Evolutionary conservation across 2,888 invertebrate genomes (phyloP).

Genomic region (Polia nebulosa): DNA sequence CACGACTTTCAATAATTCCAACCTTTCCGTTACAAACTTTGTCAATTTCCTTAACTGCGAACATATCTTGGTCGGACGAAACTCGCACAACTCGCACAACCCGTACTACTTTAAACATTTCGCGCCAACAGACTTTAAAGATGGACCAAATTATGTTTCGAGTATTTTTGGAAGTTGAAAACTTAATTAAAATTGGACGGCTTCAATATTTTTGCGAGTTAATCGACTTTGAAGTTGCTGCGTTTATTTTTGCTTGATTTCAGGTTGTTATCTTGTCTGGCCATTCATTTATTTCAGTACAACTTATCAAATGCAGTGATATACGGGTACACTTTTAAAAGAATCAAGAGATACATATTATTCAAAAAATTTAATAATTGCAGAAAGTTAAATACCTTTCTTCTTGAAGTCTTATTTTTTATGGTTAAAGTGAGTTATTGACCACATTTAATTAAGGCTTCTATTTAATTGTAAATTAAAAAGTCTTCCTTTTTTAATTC

Average conservation of each 20-base stretch:
- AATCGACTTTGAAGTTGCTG: conserved; percentile 42
- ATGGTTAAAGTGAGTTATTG: no score
- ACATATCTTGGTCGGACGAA: conserved; percentile 81
- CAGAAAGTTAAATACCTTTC: no score
- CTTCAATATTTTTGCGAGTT: conserved; percentile 43
- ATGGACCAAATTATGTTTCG: conserved; percentile 54
- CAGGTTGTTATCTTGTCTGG: conserved; percentile 27
- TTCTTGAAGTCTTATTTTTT: no score
- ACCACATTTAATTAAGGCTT: no score
- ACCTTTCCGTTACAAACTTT: conserved; percentile 85
- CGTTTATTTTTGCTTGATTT: conserved; percentile 29
- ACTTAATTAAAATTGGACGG: conserved; percentile 51
- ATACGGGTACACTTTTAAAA: no score
- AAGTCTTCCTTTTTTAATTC: no score
- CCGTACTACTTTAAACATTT: conserved; percentile 56
- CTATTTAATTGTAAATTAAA: no score
- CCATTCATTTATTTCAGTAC: conserved; percentile 18
- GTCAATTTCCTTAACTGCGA: conserved; percentile 88
- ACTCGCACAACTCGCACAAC: conserved; percentile 46
- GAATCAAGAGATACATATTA: no score
- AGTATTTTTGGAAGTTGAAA: conserved; percentile 53
- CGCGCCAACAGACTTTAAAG: conserved; percentile 36
- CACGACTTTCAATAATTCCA: conserved; percentile 89
- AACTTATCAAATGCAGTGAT: conserved; percentile 2
- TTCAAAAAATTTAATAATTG: no score